Percentiles rank a stretch among this genome's conserved stretches.
Conservation (phyloP, 2,888 invertebrate species). For the Mechanitis messenoides region DNA sequence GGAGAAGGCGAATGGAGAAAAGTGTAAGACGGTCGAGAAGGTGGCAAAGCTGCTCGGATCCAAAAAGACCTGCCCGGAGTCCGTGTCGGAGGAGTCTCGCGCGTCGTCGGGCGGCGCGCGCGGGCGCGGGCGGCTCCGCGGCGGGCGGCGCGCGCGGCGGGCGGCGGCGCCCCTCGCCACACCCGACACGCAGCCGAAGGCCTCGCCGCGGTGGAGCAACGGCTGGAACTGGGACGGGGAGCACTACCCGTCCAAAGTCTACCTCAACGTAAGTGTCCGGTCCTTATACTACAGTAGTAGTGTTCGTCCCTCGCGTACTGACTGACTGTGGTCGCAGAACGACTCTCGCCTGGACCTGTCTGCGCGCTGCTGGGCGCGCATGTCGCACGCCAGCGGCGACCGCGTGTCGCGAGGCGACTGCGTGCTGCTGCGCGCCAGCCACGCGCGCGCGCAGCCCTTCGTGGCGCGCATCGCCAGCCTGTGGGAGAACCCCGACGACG, state of each 20-base stretch:
- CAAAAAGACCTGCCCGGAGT: conserved; percentile 52
- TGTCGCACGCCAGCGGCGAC: conserved; percentile 93
- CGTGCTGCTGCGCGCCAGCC: conserved; percentile 90
- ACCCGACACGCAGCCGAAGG: conserved; percentile 41
- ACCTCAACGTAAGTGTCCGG: conserved; percentile 84
- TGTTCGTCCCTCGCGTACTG: too few relatives aligned
- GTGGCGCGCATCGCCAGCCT: conserved; percentile 95
- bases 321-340: conserved; percentile 41
- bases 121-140: conserved; percentile 37
- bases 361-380: conserved; percentile 91
- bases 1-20: conserved; percentile 47
- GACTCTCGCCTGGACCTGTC: conserved; percentile 75
- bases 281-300: too few relatives aligned
- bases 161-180: conserved; percentile 33
- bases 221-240: conserved; percentile 96
- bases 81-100: conserved; percentile 53
- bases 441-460: conserved; percentile 90
- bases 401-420: conserved; percentile 92
- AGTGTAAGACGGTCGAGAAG: conserved; percentile 63
- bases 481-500: conserved; percentile 96
- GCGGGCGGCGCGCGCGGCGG: conserved; percentile 36
- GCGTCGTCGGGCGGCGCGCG: conserved; percentile 52
- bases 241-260: conserved; percentile 88
- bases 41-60: conserved; percentile 64
- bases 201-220: conserved; percentile 84